Conservation (phyloP, 1,140 invertebrate species). For the Eriosoma lanigerum region DNA sequence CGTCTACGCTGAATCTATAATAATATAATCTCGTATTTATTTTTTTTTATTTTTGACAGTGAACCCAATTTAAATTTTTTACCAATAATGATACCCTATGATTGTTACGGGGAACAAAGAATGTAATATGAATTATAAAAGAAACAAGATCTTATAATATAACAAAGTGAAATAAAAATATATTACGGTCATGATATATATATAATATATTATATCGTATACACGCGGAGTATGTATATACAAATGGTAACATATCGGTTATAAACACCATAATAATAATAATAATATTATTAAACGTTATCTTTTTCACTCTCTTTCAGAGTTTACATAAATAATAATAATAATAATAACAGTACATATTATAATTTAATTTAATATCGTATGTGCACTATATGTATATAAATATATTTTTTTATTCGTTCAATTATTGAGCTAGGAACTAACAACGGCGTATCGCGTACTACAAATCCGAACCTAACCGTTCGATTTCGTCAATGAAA, state of each 20-base stretch:
- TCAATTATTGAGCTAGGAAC: neutral
- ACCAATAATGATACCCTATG: too few species aligned
- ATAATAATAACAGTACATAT: neutral
- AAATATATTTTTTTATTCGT: neutral
- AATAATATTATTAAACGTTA: neutral
- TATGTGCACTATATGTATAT: neutral
- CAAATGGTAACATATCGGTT: neutral
- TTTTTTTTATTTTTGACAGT: neutral
- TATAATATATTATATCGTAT: neutral
- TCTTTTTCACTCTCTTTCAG: neutral
- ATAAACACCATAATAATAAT: neutral
- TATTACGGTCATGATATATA: neutral
- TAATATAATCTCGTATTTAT: too few species aligned
- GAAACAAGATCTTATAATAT: neutral
- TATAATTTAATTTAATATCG: conserved; percentile 1
- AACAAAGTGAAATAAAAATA: conserved; percentile 23
- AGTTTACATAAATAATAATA: conserved; percentile 11
- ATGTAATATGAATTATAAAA: neutral
- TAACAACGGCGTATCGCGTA: neutral
- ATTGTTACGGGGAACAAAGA: too few species aligned
- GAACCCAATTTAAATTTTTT: neutral
- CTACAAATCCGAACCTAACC: conserved; percentile 71
- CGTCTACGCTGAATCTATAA: too few species aligned
- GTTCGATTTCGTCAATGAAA: conserved; percentile 83
- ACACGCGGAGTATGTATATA: neutral